Evolutionary conservation across 1,140 invertebrate genomes (phyloP), one percentile per base, ranked within the genome.

Genomic region (Drosophila albomicans): DNA sequence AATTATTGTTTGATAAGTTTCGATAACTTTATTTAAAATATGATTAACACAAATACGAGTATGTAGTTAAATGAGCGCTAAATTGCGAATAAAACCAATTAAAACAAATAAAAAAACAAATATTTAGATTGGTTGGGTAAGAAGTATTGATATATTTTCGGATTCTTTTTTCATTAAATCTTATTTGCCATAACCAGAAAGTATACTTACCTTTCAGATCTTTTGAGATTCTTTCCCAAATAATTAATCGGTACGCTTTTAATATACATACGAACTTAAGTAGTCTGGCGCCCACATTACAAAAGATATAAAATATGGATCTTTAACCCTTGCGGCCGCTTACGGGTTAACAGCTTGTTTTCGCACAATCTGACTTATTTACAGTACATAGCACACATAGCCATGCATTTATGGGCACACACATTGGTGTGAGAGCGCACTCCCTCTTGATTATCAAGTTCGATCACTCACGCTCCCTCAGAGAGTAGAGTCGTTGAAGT

Each of bases 11-110:
- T 84, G 75, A 67, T 58, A 61, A 52, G 61, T 76, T 78, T 82
- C 54, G 56, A 71, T 48, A 10, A 63, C 63, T 69, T 71, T 79
- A 81, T 82, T 82, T 73, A 67, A 77, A 71, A 71, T 86, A 88
- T 88, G 76, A 77, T 86, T 82, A 86, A 73, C 56, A 74, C 35
- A 45, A 43, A 70, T 70, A 75, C 67, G 58, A 75, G 58, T 86
- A 86, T 85, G 82, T 86, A 86, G 82, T 86, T 86, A 86, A 86
- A 86, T 86, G 82, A 87, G 79, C 81, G 82, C 82, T 86, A 88
- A 88, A 86, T 86, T 87, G 82, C 82, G 82, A 82, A 82, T 87
- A 87, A 86, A 86, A 82, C 79, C 79, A 87, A 87, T 82, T 82
- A 82, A 78, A 86, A 79, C 73, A 86, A 79, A 72, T 43, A 8